Evolutionary conservation across 2,797 vertebrate species (phyloP), one percentile per base, ranked within the genome.

Genomic region (Sandelia bainsii): DNA sequence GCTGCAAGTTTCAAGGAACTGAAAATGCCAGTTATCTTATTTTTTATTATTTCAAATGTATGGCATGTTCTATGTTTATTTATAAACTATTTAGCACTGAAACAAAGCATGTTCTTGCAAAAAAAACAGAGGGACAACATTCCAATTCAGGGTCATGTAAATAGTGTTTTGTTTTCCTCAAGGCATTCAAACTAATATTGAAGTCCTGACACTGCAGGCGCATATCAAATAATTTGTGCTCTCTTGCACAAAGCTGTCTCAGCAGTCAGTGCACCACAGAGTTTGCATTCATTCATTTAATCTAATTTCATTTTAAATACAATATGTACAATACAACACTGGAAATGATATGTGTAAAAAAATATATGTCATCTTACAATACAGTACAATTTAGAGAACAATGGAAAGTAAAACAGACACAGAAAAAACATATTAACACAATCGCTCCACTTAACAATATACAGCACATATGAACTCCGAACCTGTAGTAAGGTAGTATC

Each of bases 321-420:
- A 93, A 80, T 91, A 91, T 91, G 79, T 92, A 93, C 91, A 92
- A 75, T 90, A 93, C 81, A 93, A 95, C 91, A 90, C 89, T 90
- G 88, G 75, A 92, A 93, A 92, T 91, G 84, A 92, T 90, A 91
- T 75, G 78, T 86, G 89, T 94, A 95, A 94, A 95, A 95, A 94
- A 94, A 94, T 94, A 95, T 93, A 94, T 91, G 90, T 93, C 89
- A 91, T 94, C 90, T 94, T 94, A 94, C 93, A 93, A 92, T 93
- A 94, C 93, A 93, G 90, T 91, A 94, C 92, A 87, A 86, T 87
- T 87, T 87, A 79, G 91, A 91, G 88, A 91, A 93, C 82, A 13
- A 86, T 83, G 87, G 69, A 82, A 89, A 88, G 79, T 32, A 87
- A 83, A 67, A 90, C 51, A 44, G 48, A 92, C 78, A 93, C 86